Base-by-base conservation (phyloP, 2,888 invertebrate genomes). In the Tinea semifulvella region DNA sequence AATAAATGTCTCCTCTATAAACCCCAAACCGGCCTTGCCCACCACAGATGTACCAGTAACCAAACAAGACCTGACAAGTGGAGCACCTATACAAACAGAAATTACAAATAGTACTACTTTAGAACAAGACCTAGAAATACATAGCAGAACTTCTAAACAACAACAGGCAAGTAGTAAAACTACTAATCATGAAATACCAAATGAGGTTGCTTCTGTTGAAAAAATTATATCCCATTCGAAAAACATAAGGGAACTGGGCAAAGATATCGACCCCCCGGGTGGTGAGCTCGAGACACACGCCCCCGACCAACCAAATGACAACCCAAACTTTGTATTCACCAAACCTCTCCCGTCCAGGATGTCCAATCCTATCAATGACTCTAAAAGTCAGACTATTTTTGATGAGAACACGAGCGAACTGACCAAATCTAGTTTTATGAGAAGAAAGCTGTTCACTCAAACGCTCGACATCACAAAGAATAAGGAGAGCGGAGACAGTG, bases 381-480 rank as follows among this genome's bases (percentile, higher is more conserved):
- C 20, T 39, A 27, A 38, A 42, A 26, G 6, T 36, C 22, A 28
- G 20, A 36, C 36, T 36, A 27, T 31, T 48, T 47, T 19, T 47
- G 44, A 53, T 18, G 36, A 36, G 3, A 36, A 36, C 18, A 13
- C 51, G 14, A 66, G 56, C 53, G 62, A 71, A 39, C 71, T 74
- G 40, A 65, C 63, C 60, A 65, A 68, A 48, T 71, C 75, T 14
- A 79, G 77, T 50, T 80, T 76, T 49, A 69, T 74, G 10, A 80
- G 76, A 54, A 61, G 79, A 50, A 79, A 77, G 52, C 56, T 80
- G 1, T 79, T 69, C 42, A 68, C 75, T 1, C 79, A 77, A 55
- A 76, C 64, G 43, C 54, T 74, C 43, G 75, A 77, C 61, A 55
- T 73, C 1, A 55, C 64, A 27, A 69, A 77, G 38, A 66, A 55